A percentile compares a stretch with the other conserved stretches of the same genome.
These are phyloP conservation scores for Pseudobourletiella spinata DNA, from an alignment of 1,140 invertebrate genomes.

Conservation along the genomic window DNA sequence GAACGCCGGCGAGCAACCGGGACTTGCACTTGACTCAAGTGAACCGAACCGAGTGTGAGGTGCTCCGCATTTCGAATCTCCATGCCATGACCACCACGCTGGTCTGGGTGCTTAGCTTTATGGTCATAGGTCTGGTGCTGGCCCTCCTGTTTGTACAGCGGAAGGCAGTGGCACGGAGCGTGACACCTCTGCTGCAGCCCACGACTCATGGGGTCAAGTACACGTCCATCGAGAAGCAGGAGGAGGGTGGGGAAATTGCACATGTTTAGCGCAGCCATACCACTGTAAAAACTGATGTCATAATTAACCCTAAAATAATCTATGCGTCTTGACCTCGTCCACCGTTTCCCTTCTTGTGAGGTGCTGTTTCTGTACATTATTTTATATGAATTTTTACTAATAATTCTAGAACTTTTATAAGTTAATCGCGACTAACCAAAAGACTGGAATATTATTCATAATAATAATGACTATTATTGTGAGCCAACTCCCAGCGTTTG, in stretches of 20 bases:
- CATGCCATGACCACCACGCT: conserved; percentile 36
- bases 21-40: conserved; percentile 42
- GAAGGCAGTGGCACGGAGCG: conserved; percentile 48
- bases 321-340: too few relatives aligned
- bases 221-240: conserved; percentile 53
- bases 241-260: conserved; percentile 40
- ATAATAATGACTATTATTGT: too few relatives aligned
- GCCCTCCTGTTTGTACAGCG: conserved; percentile 44
- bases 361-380: too few relatives aligned
- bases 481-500: too few relatives aligned
- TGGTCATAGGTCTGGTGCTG: conserved; percentile 50
- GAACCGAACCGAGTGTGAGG: conserved; percentile 35
- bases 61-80: conserved; percentile 4
- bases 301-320: not conserved
- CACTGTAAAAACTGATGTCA: not conserved
- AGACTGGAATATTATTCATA: too few relatives aligned
- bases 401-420: too few relatives aligned
- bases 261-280: conserved; percentile 27
- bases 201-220: conserved; percentile 62
- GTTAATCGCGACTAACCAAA: too few relatives aligned
- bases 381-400: too few relatives aligned
- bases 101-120: conserved; percentile 40
- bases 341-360: too few relatives aligned
- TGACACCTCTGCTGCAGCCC: conserved; percentile 53
- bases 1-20: conserved; percentile 34